A percentile compares a stretch with the other conserved stretches of the same genome.
phyloP scores from a whole-genome alignment of 2,797 vertebrate species.

The Lepilemur ruficaudatus region DNA sequence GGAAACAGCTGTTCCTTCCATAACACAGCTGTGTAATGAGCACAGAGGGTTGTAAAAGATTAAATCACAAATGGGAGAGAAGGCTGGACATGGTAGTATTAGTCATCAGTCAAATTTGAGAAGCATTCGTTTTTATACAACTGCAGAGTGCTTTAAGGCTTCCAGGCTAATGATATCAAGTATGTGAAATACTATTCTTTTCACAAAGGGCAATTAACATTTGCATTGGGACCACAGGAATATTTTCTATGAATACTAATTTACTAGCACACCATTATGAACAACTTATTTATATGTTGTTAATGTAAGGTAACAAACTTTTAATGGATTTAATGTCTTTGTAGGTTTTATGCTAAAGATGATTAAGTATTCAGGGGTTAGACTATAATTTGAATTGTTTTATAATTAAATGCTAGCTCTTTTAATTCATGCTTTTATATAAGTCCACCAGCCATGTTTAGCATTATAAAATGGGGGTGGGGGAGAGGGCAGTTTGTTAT shows the following conservation, averaged over 20 bases:
- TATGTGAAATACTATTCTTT: slow-evolving; percentile 53
- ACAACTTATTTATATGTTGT: slow-evolving; percentile 48
- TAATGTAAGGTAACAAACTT: slow-evolving; percentile 41
- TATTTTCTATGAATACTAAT: slow-evolving; percentile 62
- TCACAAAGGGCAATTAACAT: slow-evolving; percentile 60
- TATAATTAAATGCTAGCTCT: slow-evolving; percentile 40
- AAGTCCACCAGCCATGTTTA: slow-evolving; percentile 21
- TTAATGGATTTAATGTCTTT: slow-evolving; percentile 49
- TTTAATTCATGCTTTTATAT: slow-evolving; percentile 47
- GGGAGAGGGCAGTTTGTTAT: neutral
- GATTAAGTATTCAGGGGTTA: slow-evolving; percentile 36
- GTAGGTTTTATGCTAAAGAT: slow-evolving; percentile 39
- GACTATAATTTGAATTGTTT: slow-evolving; percentile 45
- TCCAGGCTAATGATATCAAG: slow-evolving; percentile 48
- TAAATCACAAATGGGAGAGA: slow-evolving; percentile 75
- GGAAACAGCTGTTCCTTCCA: slow-evolving; percentile 71
- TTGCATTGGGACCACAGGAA: slow-evolving; percentile 34
- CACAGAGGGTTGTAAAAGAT: slow-evolving; percentile 67
- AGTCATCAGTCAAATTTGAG: slow-evolving; percentile 81
- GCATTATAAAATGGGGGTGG: slow-evolving; percentile 7
- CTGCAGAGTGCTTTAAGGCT: slow-evolving; percentile 53
- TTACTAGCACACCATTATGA: slow-evolving; percentile 3
- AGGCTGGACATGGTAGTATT: slow-evolving; percentile 69
- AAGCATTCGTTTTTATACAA: slow-evolving; percentile 64
- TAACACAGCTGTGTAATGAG: slow-evolving; percentile 61